Conservation (phyloP, 1,140 invertebrate species). For the Nixonia krombeini region DNA sequence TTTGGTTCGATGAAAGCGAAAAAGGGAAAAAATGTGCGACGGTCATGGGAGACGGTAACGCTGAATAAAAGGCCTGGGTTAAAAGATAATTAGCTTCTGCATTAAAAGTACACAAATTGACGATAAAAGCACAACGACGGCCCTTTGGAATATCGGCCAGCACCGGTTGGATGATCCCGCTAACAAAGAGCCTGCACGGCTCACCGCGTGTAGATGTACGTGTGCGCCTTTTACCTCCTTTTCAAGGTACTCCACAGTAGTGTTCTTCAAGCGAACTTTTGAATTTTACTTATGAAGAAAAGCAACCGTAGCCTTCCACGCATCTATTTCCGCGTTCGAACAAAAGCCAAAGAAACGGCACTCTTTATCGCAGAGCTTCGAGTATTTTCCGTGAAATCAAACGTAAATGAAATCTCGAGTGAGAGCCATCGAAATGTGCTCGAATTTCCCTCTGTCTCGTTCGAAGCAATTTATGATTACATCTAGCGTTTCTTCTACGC, state of each 20-base stretch:
- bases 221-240: conserved; percentile 6
- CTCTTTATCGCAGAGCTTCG: conserved; percentile 28
- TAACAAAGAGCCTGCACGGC: conserved; percentile 3
- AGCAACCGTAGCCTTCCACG: background rate
- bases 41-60: conserved; percentile 6
- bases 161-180: background rate
- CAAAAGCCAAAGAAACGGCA: too few relatives aligned
- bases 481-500: conserved; percentile 5
- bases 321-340: background rate
- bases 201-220: background rate
- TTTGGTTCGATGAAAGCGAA: conserved; percentile 1
- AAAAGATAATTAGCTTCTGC: conserved; percentile 23
- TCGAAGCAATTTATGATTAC: conserved; percentile 5
- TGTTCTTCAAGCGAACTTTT: conserved; percentile 17
- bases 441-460: conserved; percentile 10
- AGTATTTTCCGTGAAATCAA: conserved; percentile 29
- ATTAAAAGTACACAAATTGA: conserved; percentile 30
- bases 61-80: background rate
- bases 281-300: conserved; percentile 14
- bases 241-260: conserved; percentile 12
- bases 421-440: background rate
- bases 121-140: conserved; percentile 7
- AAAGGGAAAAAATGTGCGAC: conserved; percentile 3
- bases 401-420: conserved; percentile 1
- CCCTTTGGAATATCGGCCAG: conserved; percentile 16